A percentile compares a stretch with the other conserved stretches of the same genome.
Evolutionary conservation across 2,797 vertebrate genomes (phyloP).

Genomic region (Poeciliopsis gracilis): DNA sequence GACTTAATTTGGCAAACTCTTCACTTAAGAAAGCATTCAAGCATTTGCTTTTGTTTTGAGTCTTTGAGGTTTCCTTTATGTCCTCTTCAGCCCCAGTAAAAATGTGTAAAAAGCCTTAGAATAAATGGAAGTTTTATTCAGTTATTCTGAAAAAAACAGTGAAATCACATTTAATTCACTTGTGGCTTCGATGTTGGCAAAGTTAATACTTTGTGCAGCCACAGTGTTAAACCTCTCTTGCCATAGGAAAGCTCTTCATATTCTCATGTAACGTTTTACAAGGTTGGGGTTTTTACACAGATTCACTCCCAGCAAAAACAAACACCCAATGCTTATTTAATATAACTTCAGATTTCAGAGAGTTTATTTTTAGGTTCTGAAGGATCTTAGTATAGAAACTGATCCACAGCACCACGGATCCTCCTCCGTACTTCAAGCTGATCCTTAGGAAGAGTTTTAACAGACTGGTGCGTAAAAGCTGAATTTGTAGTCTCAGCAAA

Average conservation of each 20-base stretch:
- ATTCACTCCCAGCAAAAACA: neutral
- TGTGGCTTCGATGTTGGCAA: neutral
- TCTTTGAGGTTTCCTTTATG: neutral
- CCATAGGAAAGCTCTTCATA: neutral
- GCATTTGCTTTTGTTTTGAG: neutral
- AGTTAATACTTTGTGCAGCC: neutral
- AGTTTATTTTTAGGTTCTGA: neutral
- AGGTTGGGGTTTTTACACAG: no score
- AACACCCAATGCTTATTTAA: neutral
- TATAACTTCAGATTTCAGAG: neutral
- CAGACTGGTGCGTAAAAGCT: neutral
- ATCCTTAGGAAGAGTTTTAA: neutral
- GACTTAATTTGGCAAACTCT: neutral
- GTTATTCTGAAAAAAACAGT: neutral
- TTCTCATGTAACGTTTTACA: neutral
- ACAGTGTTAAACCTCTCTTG: neutral
- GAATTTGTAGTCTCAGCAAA: neutral
- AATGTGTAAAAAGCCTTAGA: neutral
- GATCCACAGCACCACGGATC: neutral
- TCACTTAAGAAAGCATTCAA: neutral
- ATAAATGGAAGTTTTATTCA: neutral
- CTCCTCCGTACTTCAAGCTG: neutral
- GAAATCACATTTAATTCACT: neutral
- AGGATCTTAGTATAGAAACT: neutral
- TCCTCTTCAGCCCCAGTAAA: neutral